Percentiles rank a stretch among this genome's conserved stretches.
These are phyloP conservation scores for Apostichopus leukothele DNA, from an alignment of 53 echinoderm and acorn worm genomes.

Conservation along the genomic window DNA sequence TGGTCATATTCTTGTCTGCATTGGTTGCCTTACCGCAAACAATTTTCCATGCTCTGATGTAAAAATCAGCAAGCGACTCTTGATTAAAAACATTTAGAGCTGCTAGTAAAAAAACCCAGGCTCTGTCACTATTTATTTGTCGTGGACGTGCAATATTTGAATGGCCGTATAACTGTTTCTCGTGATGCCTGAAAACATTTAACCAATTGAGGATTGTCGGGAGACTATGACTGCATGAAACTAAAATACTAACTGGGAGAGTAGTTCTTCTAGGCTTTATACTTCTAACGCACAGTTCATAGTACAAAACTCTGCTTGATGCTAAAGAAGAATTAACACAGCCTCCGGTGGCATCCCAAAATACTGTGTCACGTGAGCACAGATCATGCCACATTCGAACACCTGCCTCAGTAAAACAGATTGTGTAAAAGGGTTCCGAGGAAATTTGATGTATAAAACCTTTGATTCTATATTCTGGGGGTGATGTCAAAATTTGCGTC, in stretches of 20 bases:
- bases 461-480: background rate
- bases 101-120: constrained; percentile 10
- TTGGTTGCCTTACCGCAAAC: too few relatives aligned
- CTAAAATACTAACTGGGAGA: constrained; percentile 10
- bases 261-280: background rate
- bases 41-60: too few relatives aligned
- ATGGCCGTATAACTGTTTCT: constrained; percentile 2
- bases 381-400: constrained; percentile 19
- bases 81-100: constrained; percentile 21
- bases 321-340: background rate
- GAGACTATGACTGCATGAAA: background rate
- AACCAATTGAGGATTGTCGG: constrained; percentile 20
- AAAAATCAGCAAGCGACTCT: background rate
- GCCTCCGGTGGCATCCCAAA: constrained; percentile 30
- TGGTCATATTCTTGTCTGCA: too few relatives aligned
- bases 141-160: background rate
- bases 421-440: background rate
- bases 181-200: constrained; percentile 7
- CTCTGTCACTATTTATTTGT: constrained; percentile 25
- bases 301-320: background rate
- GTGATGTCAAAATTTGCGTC: background rate
- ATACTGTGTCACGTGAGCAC: background rate
- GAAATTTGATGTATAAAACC: constrained; percentile 32
- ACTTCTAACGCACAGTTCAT: constrained; percentile 4
- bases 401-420: constrained; percentile 31